Evolutionary conservation across 2,797 vertebrate genomes (phyloP), one percentile per base, ranked within the genome.

Genomic region (Mormyrus hasselquistii): DNA sequence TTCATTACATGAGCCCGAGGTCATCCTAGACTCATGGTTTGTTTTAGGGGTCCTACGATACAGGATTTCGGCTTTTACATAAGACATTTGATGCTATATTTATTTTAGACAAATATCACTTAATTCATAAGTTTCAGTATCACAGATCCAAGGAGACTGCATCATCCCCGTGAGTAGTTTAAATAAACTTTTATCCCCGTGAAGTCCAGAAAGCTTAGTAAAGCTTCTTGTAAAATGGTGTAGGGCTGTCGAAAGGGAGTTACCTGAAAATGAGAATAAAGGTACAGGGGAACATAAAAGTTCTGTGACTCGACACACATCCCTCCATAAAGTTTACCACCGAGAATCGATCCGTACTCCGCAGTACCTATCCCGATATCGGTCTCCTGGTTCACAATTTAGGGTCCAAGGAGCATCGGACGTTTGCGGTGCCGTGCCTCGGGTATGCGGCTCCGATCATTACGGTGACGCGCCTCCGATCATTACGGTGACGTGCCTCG

Each of bases 41-140:
- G 84, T 57, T 86, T 50, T 34, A 7, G 6, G 34, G 25, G 29
- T 53, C 85, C 12, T 19, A 14, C 2, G 85, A 41, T 57, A 16
- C 25, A n/a, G 0, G 10, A 86, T 52, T 29, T 53, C 25, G 50
- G 1, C 14, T 85, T 79, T 88, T 87, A 87, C 49, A 88, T 84
- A 1, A 87, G 38, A 53, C 65, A 92, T 92, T 92, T 95, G 95
- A 14, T 29, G 10, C 94, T 92, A 19, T 19, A 16, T 34, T 59
- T 85, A 29, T 34, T 69, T 69, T 93, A 62, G 4, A 76, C 92
- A 91, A 91, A 34, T 69, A 47, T 69, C 59, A 16, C 92, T 90
- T 88, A 93, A 95, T 92, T 95, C 91, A 91, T 92, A 94, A 95
- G 93, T 95, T 95, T 95, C 94, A 94, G 93, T 94, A 93, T 92